These are phyloP conservation scores for Mixornis gularis DNA, from an alignment of 2,113 vertebrate species.

Conservation along the genomic window DNA sequence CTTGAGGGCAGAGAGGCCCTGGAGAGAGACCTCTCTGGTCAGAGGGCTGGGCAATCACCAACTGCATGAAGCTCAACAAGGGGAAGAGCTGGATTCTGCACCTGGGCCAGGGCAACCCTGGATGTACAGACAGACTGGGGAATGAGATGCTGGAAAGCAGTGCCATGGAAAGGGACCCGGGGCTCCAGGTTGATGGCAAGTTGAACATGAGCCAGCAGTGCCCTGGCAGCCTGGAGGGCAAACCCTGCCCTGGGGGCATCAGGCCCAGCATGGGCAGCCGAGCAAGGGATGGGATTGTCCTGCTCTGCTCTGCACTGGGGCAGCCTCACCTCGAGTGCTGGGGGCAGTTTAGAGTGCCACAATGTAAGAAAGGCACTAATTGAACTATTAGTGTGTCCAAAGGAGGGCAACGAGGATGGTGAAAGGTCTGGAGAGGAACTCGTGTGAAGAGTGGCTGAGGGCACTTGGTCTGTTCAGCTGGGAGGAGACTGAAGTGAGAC, in stretches of 20 bases:
- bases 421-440: neutral
- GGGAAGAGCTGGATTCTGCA: too few species aligned
- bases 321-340: fast-evolving
- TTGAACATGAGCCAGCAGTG: neutral
- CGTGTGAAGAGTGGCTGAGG: fast-evolving
- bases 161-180: fast-evolving
- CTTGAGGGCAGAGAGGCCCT: neutral
- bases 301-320: fast-evolving
- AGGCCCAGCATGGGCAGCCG: fast-evolving
- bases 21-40: neutral
- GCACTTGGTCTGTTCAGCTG: neutral
- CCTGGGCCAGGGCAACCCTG: neutral
- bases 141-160: fast-evolving
- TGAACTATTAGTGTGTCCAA: fast-evolving
- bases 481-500: neutral
- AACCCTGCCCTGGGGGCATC: neutral
- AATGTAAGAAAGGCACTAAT: neutral
- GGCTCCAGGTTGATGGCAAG: fast-evolving
- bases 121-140: neutral
- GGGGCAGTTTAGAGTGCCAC: neutral
- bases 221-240: neutral
- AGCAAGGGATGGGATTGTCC: neutral
- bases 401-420: fast-evolving
- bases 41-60: neutral
- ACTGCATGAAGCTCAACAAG: fast-evolving